Evolutionary conservation across 2,797 vertebrate species (phyloP), one percentile per base, ranked within the genome.

Genomic region (Danionella dracula): DNA sequence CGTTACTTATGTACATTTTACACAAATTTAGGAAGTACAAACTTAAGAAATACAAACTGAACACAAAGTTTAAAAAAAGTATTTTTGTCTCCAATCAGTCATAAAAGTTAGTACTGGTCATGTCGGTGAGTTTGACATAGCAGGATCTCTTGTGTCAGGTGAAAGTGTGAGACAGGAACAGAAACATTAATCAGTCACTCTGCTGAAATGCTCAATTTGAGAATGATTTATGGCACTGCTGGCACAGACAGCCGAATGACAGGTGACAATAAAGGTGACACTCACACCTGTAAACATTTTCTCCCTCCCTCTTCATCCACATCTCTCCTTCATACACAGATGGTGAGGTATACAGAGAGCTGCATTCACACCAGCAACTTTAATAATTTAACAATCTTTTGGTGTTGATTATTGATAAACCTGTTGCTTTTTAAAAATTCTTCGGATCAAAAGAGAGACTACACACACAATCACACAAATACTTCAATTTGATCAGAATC

Each of bases 211-310:
- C 87, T 89, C 87, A 85, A 88, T 89, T 86, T 88, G 80, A 81
- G 74, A 79, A 87, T 89, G 88, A 91, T 90, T 85, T 88, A 91
- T 89, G 88, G 88, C 82, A 84, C 80, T 68, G 82, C 81, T 76
- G 64, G 76, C 77, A 69, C 81, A 81, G 84, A 82, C 82, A 84
- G 72, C 77, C 68, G 87, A 87, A 84, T 90, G 89, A 89, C 89
- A 89, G 85, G 84, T 88, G 87, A 89, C 88, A 88, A 87, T 89
- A 86, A 89, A 88, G 86, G 87, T 27, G 23, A 88, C 88, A 87
- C 83, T 81, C 51, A 68, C 74, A 78, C 85, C 86, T 88, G 86
- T 86, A 85, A 88, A 88, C 87, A 89, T 86, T 82, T 83, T 81
- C 79, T 83, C 77, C 71, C 75, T 81, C 38, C 32, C 40, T 6